phyloP scores from a whole-genome alignment of 1,140 invertebrate species.

The Sarcophaga bullata region DNA sequence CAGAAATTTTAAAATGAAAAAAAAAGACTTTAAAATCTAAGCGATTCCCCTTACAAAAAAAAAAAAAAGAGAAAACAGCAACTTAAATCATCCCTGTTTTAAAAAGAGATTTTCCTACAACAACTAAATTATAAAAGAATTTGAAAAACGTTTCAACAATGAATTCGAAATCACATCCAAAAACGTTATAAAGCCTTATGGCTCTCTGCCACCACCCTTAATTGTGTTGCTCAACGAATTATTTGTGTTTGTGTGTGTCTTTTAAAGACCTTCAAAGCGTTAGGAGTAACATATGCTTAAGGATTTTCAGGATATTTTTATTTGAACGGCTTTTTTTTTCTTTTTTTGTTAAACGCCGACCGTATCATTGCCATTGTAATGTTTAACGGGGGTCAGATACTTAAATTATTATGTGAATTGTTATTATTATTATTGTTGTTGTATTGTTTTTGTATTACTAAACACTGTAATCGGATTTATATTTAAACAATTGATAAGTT shows the following conservation, averaged over 20 bases:
- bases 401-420: not conserved
- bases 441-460: constrained; percentile 23
- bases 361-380: no score
- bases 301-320: constrained; percentile 15
- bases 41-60: not conserved
- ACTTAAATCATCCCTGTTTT: not conserved
- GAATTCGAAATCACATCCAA: not conserved
- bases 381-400: not conserved
- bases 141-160: not conserved
- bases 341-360: no score
- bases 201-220: not conserved
- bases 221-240: not conserved
- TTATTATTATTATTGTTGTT: not conserved
- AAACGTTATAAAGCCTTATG: not conserved
- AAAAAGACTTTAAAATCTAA: no score
- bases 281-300: constrained; percentile 8
- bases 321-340: not conserved
- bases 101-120: not conserved
- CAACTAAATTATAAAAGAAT: constrained; percentile 24
- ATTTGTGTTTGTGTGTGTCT: not conserved
- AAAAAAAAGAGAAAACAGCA: not conserved
- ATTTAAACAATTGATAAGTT: not conserved
- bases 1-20: not conserved
- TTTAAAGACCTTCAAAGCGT: not conserved
- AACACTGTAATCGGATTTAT: constrained; percentile 37